phyloP scores from a whole-genome alignment of 2,113 vertebrate genomes.

The Tretioscincus oriximinensis region DNA sequence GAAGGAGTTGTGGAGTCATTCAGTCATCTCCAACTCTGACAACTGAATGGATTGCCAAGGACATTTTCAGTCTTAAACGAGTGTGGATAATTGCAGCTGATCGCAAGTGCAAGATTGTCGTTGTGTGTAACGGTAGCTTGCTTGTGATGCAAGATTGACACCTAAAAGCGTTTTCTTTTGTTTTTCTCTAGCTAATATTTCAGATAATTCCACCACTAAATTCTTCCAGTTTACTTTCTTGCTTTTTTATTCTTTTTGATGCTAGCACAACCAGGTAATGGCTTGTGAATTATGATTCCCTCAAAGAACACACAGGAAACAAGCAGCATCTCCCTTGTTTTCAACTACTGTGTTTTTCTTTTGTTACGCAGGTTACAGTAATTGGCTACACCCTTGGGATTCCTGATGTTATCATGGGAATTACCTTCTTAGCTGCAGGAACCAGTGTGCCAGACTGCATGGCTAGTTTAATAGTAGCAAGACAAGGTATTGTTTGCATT shows the following conservation, averaged over 20 bases:
- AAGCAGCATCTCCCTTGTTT: conserved; percentile 10
- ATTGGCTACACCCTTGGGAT: conserved; percentile 96
- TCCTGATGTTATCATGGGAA: conserved; percentile 98
- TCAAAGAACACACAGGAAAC: background rate
- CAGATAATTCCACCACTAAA: conserved; percentile 25
- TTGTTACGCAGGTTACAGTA: conserved; percentile 85
- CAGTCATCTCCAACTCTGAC: too few relatives aligned
- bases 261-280: conserved; percentile 13
- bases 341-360: conserved; percentile 6
- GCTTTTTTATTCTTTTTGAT: conserved; percentile 10
- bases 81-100: too few relatives aligned
- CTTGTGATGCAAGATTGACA: too few relatives aligned
- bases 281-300: background rate
- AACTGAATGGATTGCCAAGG: too few relatives aligned
- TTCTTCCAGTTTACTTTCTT: background rate
- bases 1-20: too few relatives aligned
- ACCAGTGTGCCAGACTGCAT: conserved; percentile 98
- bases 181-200: background rate
- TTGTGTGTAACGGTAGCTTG: too few relatives aligned
- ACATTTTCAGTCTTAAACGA: too few relatives aligned
- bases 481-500: conserved; percentile 83
- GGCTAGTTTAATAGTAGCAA: conserved; percentile 95
- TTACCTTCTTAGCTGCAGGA: conserved; percentile 97
- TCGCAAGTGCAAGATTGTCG: too few relatives aligned
- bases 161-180: background rate